phyloP scores from a whole-genome alignment of 2,113 vertebrate species.

The Hippoglossus stenolepis region DNA sequence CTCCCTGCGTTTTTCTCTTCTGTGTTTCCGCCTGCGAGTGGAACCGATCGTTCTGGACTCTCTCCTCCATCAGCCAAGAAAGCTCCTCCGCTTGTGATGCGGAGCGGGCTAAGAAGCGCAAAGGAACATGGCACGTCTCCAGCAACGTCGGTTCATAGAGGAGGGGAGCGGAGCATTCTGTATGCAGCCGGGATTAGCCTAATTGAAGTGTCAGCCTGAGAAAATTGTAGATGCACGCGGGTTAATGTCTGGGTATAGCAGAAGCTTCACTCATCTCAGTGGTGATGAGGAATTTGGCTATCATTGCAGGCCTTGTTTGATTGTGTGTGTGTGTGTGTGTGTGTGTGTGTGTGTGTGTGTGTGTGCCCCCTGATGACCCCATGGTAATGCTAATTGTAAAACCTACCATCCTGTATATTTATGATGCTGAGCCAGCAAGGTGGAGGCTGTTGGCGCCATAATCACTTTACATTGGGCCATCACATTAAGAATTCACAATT shows the following conservation, averaged over 20 bases:
- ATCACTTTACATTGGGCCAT: constrained; percentile 52
- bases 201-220: constrained; percentile 83
- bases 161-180: constrained; percentile 60
- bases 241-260: constrained; percentile 74
- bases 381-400: constrained; percentile 57
- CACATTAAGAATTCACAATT: constrained; percentile 49
- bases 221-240: constrained; percentile 73
- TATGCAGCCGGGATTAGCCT: constrained; percentile 79
- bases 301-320: constrained; percentile 55
- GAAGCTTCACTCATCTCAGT: constrained; percentile 61
- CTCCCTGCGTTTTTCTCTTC: constrained; percentile 38
- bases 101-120: constrained; percentile 41
- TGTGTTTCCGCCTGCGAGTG: constrained; percentile 57
- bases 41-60: constrained; percentile 56
- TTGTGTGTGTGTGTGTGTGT: constrained; percentile 15
- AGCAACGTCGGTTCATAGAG: constrained; percentile 52
- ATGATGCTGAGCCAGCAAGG: constrained; percentile 64
- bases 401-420: constrained; percentile 50
- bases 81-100: constrained; percentile 65
- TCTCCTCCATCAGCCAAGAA: constrained; percentile 45
- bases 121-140: constrained; percentile 69
- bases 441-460: constrained; percentile 43
- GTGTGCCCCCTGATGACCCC: constrained; percentile 7
- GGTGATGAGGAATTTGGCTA: constrained; percentile 68
- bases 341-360: not conserved